Evolutionary conservation across 2,113 vertebrate genomes (phyloP).

Genomic region (Conger conger): DNA sequence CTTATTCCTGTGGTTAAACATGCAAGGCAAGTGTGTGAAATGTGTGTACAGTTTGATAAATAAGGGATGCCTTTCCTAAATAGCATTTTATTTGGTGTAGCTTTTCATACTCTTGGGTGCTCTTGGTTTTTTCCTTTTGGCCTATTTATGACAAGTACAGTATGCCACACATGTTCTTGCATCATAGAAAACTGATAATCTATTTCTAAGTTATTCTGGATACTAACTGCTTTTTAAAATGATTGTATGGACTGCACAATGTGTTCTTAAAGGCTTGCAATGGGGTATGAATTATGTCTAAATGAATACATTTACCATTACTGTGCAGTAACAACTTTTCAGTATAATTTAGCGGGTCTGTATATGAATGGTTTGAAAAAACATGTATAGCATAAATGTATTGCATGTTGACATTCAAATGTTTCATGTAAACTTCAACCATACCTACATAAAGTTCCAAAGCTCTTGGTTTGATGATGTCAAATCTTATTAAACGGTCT

Average conservation of each 20-base stretch:
- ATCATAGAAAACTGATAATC: not conserved
- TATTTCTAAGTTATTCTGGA: no score
- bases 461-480: not conserved
- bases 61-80: not conserved
- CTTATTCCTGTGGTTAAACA: not conserved
- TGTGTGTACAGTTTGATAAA: not conserved
- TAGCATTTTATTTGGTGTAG: not conserved
- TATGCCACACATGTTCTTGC: not conserved
- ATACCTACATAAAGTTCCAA: not conserved
- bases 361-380: no score
- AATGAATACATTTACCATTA: no score
- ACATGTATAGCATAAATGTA: no score
- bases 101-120: not conserved
- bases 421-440: not conserved
- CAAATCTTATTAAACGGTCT: not conserved
- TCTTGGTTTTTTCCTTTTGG: not conserved
- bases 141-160: not conserved
- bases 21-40: constrained; percentile 1
- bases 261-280: not conserved
- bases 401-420: no score
- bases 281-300: no score
- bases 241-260: not conserved
- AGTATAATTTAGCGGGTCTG: no score
- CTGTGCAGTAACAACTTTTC: no score
- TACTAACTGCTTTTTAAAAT: no score